Conservation (phyloP, 2,888 invertebrate genomes). For the Zaprionus obscuricornis region DNA sequence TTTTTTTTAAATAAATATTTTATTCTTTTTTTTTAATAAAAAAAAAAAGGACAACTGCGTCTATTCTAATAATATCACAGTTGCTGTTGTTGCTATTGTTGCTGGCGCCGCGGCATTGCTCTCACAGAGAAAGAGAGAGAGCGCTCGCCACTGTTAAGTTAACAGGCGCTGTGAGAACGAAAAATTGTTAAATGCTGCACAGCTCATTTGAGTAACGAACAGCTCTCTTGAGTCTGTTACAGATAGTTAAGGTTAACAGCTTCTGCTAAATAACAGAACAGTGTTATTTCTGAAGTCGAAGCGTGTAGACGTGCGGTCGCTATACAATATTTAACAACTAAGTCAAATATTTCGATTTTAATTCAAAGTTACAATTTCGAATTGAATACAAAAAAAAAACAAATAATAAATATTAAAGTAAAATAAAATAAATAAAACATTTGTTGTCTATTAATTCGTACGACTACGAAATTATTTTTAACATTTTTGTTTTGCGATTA, state of each 20-base stretch:
- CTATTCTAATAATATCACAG: too few relatives aligned
- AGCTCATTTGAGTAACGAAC: slow-evolving; percentile 33
- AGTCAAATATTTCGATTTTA: slow-evolving; percentile 26
- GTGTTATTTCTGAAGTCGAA: slow-evolving; percentile 35
- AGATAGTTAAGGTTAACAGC: slow-evolving; percentile 18
- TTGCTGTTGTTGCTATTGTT: too few relatives aligned
- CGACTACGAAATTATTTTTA: slow-evolving; percentile 7
- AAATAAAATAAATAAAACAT: too few relatives aligned
- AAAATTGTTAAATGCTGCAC: slow-evolving; percentile 32
- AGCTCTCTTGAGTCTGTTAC: slow-evolving; percentile 1
- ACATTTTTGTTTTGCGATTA: slow-evolving; percentile 36
- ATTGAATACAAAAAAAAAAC: slow-evolving; percentile 22
- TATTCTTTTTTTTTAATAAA: too few relatives aligned
- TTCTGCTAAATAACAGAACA: slow-evolving; percentile 33
- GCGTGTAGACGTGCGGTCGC: slow-evolving; percentile 23
- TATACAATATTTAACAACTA: not conserved
- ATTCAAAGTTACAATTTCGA: slow-evolving; percentile 19
- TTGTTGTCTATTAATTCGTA: slow-evolving; percentile 14
- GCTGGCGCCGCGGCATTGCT: too few relatives aligned
- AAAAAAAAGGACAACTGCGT: too few relatives aligned
- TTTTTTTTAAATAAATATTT: too few relatives aligned
- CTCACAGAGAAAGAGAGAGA: too few relatives aligned
- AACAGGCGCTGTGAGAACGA: slow-evolving; percentile 11
- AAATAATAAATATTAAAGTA: too few relatives aligned
- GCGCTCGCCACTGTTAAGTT: slow-evolving; percentile 9